These are phyloP conservation scores for Kryptopterus vitreolus DNA, from an alignment of 2,797 vertebrate species.

Conservation along the genomic window DNA sequence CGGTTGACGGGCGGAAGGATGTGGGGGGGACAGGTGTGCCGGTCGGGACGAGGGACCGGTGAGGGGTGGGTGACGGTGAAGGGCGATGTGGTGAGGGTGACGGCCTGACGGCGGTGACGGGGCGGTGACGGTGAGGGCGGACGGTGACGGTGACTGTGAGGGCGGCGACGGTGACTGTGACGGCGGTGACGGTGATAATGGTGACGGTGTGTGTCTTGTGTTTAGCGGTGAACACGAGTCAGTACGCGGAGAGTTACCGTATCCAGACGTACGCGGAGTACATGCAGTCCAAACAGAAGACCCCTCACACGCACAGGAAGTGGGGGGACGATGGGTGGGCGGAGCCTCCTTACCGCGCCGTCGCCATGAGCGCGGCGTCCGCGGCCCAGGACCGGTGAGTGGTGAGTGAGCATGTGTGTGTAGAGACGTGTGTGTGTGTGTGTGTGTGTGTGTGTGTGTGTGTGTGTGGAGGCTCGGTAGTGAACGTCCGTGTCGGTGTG, in stretches of 20 bases:
- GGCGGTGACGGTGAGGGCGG: too few species aligned
- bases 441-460: neutral
- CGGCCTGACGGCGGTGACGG: too few species aligned
- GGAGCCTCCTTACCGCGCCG: slow-evolving; percentile 71
- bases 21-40: too few species aligned
- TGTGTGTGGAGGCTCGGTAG: too few species aligned
- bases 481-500: neutral
- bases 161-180: too few species aligned
- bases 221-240: slow-evolving; percentile 94
- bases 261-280: slow-evolving; percentile 98
- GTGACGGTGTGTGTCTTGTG: neutral
- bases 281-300: slow-evolving; percentile 79
- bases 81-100: too few species aligned
- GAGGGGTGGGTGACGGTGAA: too few species aligned
- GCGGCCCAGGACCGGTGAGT: slow-evolving; percentile 62
- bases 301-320: slow-evolving; percentile 75
- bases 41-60: too few species aligned
- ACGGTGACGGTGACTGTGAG: too few species aligned
- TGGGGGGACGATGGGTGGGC: slow-evolving; percentile 87
- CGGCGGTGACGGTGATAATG: neutral
- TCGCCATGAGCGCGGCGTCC: slow-evolving; percentile 38
- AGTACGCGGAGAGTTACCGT: slow-evolving; percentile 94
- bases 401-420: neutral
- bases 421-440: neutral
- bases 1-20: too few species aligned